phyloP scores from a whole-genome alignment of 37 sponge, comb jelly and placozoan genomes.

The Dysidea cf. avara region DNA sequence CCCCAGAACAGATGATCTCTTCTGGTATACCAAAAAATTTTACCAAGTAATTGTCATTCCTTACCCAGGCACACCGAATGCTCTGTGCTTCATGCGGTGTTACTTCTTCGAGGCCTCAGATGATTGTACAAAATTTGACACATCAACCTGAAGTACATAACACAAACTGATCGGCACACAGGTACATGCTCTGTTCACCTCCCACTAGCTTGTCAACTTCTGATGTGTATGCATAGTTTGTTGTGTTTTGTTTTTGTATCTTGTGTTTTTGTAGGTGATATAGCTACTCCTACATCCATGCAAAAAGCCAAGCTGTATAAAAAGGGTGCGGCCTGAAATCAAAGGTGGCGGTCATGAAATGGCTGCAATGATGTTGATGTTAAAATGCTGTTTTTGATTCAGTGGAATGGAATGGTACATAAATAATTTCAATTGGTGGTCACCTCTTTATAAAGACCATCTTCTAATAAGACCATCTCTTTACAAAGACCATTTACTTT shows the following conservation, averaged over 20 bases:
- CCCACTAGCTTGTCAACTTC: conserved; percentile 36
- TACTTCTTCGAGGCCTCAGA: conserved; percentile 43
- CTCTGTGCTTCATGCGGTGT: conserved; percentile 77
- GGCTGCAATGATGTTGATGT: not conserved
- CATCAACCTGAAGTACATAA: conserved; percentile 35
- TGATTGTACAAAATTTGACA: conserved; percentile 6
- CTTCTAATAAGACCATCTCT: too few species aligned
- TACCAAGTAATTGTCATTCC: not conserved
- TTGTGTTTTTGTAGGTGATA: too few species aligned
- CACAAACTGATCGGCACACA: not conserved
- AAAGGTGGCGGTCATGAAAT: not conserved
- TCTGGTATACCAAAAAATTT: conserved; percentile 27
- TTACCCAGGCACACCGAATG: conserved; percentile 90
- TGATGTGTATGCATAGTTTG: too few species aligned
- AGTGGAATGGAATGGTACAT: too few species aligned
- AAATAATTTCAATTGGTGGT: too few species aligned
- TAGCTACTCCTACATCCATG: too few species aligned
- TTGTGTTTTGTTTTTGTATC: too few species aligned
- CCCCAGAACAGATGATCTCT: conserved; percentile 71
- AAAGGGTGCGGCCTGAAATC: conserved; percentile 63
- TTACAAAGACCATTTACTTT: too few species aligned
- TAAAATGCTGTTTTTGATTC: too few species aligned
- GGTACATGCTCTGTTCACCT: not conserved
- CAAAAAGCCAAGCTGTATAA: too few species aligned
- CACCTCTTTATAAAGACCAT: too few species aligned